Conservation (phyloP, 2,113 vertebrate genomes). For the Delphinus delphis region DNA sequence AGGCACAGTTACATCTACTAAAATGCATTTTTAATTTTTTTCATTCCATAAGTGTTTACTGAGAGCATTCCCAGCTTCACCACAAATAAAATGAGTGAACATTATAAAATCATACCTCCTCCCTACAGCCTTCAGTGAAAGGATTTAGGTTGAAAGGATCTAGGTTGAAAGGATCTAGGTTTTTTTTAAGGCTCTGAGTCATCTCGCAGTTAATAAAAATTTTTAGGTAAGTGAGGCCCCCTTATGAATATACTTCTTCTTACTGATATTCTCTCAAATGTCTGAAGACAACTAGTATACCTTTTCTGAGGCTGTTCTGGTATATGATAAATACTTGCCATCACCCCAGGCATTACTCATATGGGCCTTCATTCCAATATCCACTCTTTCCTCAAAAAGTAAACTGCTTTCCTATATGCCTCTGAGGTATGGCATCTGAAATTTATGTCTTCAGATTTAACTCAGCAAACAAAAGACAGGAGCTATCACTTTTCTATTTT, state of each 20-base stretch:
- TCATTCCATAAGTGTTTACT: background rate
- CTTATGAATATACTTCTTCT: background rate
- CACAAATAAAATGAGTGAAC: background rate
- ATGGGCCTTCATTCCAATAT: background rate
- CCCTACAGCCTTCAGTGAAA: background rate
- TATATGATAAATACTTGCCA: background rate
- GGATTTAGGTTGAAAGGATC: background rate
- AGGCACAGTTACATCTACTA: background rate
- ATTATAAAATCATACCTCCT: background rate
- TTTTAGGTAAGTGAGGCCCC: background rate
- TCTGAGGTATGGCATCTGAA: background rate
- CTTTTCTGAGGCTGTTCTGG: background rate
- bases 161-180: background rate
- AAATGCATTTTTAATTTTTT: background rate
- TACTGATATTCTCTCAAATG: background rate
- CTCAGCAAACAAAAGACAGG: background rate
- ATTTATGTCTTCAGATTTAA: background rate
- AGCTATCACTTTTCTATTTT: background rate
- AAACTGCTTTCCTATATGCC: background rate
- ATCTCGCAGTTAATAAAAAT: background rate
- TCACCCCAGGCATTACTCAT: background rate
- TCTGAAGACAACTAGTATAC: background rate
- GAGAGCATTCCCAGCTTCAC: background rate
- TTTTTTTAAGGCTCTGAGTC: background rate
- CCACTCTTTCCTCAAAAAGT: background rate